A percentile compares a stretch with the other conserved stretches of the same genome.
Evolutionary conservation across 2,113 vertebrate species (phyloP).

Genomic region (Marmota flaviventris): DNA sequence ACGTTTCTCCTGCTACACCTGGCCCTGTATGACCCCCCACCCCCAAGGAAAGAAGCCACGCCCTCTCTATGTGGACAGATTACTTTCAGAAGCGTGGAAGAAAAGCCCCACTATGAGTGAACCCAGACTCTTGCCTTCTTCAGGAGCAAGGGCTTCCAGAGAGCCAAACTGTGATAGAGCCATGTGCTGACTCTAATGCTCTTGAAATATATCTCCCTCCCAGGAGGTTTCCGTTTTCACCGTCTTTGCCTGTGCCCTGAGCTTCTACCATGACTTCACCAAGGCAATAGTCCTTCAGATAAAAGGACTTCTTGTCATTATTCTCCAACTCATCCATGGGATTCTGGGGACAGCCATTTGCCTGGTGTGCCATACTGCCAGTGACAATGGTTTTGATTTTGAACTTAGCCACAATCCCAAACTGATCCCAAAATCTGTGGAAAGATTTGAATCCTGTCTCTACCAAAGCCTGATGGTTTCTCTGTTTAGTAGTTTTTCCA

Average conservation of each 20-base stretch:
- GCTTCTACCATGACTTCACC: constrained; percentile 54
- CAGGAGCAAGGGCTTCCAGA: constrained; percentile 72
- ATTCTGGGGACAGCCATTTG: constrained; percentile 57
- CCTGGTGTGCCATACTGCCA: neutral
- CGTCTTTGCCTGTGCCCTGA: constrained; percentile 65
- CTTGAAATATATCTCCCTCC: neutral
- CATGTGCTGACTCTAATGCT: neutral
- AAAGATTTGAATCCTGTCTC: constrained; percentile 51
- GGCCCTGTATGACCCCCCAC: neutral
- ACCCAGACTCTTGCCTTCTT: constrained; percentile 69
- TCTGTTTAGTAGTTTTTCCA: constrained; percentile 30
- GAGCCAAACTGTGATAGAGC: constrained; percentile 78
- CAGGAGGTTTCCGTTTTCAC: neutral
- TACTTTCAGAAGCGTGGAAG: constrained; percentile 64
- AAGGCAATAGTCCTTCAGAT: constrained; percentile 36
- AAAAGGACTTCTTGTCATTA: constrained; percentile 69
- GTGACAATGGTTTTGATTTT: constrained; percentile 48
- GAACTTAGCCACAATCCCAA: constrained; percentile 74
- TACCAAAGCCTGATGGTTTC: constrained; percentile 32
- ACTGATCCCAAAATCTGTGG: constrained; percentile 68
- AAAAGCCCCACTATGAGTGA: neutral
- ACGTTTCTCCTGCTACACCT: neutral
- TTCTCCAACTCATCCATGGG: constrained; percentile 48
- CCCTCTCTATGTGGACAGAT: constrained; percentile 70
- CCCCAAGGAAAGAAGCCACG: constrained; percentile 54